phyloP scores from a whole-genome alignment of 2,888 invertebrate species.

The Gordius sp. region DNA sequence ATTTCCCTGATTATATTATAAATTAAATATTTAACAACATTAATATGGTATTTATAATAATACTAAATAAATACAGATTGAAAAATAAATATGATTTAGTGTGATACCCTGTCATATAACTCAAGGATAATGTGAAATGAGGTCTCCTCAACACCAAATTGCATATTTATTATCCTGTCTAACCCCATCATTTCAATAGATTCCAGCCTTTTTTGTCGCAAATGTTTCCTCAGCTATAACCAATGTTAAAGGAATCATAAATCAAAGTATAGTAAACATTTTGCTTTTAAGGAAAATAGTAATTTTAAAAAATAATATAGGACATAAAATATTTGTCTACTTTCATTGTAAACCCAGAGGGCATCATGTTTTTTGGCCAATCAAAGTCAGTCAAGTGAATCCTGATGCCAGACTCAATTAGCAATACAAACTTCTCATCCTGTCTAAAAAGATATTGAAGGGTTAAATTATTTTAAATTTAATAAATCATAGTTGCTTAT shows the following conservation, averaged over 20 bases:
- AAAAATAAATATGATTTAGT: constrained; percentile 16
- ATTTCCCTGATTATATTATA: constrained; percentile 40
- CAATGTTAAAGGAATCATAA: neutral
- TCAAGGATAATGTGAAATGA: constrained; percentile 82
- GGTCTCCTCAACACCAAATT: constrained; percentile 69
- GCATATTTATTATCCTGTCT: constrained; percentile 72
- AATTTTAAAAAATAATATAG: constrained; percentile 29
- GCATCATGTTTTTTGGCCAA: constrained; percentile 77
- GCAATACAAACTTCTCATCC: constrained; percentile 56
- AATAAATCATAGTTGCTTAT: too few species aligned
- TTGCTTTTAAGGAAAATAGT: neutral
- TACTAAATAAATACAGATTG: neutral
- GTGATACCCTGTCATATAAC: constrained; percentile 45
- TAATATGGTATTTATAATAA: neutral
- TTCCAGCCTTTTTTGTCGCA: constrained; percentile 76
- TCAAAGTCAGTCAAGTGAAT: constrained; percentile 81
- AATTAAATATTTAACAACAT: constrained; percentile 4
- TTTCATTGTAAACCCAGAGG: constrained; percentile 73
- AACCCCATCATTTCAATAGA: constrained; percentile 55
- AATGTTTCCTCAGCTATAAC: constrained; percentile 53
- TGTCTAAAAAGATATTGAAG: too few species aligned
- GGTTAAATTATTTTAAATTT: too few species aligned
- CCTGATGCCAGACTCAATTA: constrained; percentile 73
- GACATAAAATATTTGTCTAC: constrained; percentile 29
- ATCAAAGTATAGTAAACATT: neutral